Conservation (phyloP, 2,797 vertebrate species). For the Sylvia borin region DNA sequence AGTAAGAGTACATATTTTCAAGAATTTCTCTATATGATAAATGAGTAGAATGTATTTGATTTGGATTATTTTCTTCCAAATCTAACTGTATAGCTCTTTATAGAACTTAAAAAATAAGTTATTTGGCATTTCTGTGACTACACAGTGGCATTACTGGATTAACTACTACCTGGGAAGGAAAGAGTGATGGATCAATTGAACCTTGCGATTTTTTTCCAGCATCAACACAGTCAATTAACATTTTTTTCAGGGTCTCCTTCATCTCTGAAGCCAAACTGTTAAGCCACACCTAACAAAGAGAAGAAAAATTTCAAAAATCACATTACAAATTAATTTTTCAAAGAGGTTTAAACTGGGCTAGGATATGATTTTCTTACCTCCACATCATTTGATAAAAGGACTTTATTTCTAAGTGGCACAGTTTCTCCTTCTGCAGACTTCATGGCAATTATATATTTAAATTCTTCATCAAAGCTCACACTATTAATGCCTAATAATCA, state of each 20-base stretch:
- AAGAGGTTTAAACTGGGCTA: neutral
- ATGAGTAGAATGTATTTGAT: neutral
- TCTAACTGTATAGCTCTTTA: neutral
- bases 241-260: conserved; percentile 90
- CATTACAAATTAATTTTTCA: neutral
- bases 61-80: neutral
- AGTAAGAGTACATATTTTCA: neutral
- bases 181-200: conserved; percentile 86
- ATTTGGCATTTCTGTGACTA: neutral
- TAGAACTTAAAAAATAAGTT: neutral
- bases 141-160: neutral
- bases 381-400: conserved; percentile 89
- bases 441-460: conserved; percentile 91
- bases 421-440: conserved; percentile 93
- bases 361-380: conserved; percentile 82
- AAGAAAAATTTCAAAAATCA: neutral
- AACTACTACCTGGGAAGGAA: conserved; percentile 89
- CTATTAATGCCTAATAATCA: conserved; percentile 89
- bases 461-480: conserved; percentile 90
- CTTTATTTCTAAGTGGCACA: conserved; percentile 87
- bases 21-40: neutral
- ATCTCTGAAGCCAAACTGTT: conserved; percentile 90
- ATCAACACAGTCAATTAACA: conserved; percentile 87
- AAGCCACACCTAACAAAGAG: conserved; percentile 86
- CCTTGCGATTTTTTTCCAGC: conserved; percentile 81